Conservation (phyloP, 2,888 invertebrate species). For the Heliconius cydno region DNA sequence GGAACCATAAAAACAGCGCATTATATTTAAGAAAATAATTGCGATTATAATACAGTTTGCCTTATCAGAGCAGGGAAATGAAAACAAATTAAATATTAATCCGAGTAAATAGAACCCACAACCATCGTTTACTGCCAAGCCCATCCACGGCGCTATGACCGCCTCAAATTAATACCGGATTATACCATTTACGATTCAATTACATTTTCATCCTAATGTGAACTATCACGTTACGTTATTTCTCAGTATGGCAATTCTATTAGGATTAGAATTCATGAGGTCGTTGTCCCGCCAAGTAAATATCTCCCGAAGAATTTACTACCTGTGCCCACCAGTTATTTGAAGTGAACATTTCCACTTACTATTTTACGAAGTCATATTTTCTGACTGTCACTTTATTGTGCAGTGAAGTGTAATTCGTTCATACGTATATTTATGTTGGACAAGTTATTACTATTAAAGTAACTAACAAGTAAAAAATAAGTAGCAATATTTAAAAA, state of each 20-base stretch:
- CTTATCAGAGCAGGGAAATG: background rate
- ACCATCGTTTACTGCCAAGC: background rate
- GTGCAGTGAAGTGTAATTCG: background rate
- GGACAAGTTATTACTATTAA: too few relatives aligned
- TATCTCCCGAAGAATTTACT: conserved; percentile 26
- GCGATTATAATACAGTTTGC: background rate
- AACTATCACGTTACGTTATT: background rate
- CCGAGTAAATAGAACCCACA: background rate
- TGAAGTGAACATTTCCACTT: conserved; percentile 8
- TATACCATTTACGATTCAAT: conserved; percentile 5
- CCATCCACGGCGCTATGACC: background rate
- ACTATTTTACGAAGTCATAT: conserved; percentile 15
- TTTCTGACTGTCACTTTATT: background rate
- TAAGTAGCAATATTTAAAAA: too few relatives aligned
- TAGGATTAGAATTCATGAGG: conserved; percentile 27
- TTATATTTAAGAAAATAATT: background rate
- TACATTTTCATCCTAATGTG: background rate
- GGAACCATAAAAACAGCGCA: too few relatives aligned
- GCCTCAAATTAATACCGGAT: background rate
- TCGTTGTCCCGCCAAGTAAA: conserved; percentile 19
- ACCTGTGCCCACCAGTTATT: conserved; percentile 15
- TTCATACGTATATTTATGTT: background rate
- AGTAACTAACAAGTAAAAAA: too few relatives aligned
- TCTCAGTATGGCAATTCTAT: conserved; percentile 20
- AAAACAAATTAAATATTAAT: background rate